These are phyloP conservation scores for Geotria australis DNA, from an alignment of 2,797 vertebrate species.

Conservation along the genomic window DNA sequence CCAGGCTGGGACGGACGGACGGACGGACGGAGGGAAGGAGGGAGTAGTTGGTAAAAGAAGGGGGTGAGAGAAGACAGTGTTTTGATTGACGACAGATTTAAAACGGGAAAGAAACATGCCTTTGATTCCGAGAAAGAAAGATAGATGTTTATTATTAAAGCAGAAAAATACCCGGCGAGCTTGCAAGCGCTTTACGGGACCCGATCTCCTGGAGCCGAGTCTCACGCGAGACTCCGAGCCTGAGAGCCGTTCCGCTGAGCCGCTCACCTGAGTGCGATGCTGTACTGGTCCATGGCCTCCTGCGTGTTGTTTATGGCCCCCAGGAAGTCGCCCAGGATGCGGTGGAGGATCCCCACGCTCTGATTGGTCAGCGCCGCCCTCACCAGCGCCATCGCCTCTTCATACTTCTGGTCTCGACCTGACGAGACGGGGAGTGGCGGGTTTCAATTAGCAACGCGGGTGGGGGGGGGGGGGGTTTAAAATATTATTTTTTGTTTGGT, in stretches of 20 bases:
- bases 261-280: constrained; percentile 50
- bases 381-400: constrained; percentile 69
- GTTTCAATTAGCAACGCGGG: no score
- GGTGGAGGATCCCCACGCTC: constrained; percentile 81
- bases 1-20: constrained; percentile 60
- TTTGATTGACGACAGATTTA: no score
- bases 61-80: neutral
- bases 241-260: no score
- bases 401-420: constrained; percentile 87
- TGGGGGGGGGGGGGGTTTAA: no score
- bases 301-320: constrained; percentile 87
- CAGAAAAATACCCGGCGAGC: no score
- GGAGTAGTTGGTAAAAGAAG: neutral
- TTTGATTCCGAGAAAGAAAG: no score
- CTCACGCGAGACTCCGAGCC: no score
- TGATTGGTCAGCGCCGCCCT: constrained; percentile 75
- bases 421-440: neutral
- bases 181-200: no score
- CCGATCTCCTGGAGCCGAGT: no score
- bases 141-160: no score
- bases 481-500: no score
- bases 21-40: neutral
- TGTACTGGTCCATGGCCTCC: constrained; percentile 98
- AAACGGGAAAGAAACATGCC: no score
- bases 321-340: constrained; percentile 85